A percentile compares a stretch with the other conserved stretches of the same genome.
Conservation (phyloP, 2,888 invertebrate species). For the Coleophora flavipennella region DNA sequence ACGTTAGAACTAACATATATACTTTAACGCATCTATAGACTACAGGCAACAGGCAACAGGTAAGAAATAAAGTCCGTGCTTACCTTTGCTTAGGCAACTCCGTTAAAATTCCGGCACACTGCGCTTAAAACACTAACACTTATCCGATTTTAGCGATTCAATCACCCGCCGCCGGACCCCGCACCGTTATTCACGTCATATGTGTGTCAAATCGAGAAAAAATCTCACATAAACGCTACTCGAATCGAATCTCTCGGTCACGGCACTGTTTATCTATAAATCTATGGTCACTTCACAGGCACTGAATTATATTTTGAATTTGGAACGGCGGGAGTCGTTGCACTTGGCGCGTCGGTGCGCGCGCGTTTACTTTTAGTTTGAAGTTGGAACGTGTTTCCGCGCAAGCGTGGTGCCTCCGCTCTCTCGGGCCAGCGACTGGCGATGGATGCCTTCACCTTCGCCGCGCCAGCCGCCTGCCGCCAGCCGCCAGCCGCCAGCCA, state of each 20-base stretch:
- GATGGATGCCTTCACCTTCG: conserved; percentile 45
- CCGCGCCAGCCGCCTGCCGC: conserved; percentile 20
- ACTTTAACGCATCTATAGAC: too few relatives aligned
- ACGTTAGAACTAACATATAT: conserved; percentile 50
- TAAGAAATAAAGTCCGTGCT: too few relatives aligned
- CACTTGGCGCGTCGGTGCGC: conserved; percentile 26
- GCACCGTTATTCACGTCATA: conserved; percentile 68
- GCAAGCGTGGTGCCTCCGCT: conserved; percentile 49
- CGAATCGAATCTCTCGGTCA: conserved; percentile 26
- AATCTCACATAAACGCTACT: conserved; percentile 41
- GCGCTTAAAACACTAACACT: conserved; percentile 61
- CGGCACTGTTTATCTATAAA: conserved; percentile 39
- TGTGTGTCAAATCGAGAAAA: conserved; percentile 62
- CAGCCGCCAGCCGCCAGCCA: conserved; percentile 12
- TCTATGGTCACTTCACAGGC: conserved; percentile 11
- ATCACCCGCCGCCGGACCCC: conserved; percentile 54
- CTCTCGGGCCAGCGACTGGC: conserved; percentile 60
- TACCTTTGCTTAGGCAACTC: conserved; percentile 66
- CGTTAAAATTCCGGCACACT: conserved; percentile 68
- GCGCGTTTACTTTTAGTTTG: conserved; percentile 24
- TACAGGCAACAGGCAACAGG: too few relatives aligned
- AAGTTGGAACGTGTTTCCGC: conserved; percentile 22
- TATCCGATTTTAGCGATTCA: conserved; percentile 61
- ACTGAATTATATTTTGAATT: conserved; percentile 21
- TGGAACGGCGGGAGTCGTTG: conserved; percentile 27